Base-by-base conservation (phyloP, 2,888 invertebrate species). In the Pristionchus arcanus region DNA sequence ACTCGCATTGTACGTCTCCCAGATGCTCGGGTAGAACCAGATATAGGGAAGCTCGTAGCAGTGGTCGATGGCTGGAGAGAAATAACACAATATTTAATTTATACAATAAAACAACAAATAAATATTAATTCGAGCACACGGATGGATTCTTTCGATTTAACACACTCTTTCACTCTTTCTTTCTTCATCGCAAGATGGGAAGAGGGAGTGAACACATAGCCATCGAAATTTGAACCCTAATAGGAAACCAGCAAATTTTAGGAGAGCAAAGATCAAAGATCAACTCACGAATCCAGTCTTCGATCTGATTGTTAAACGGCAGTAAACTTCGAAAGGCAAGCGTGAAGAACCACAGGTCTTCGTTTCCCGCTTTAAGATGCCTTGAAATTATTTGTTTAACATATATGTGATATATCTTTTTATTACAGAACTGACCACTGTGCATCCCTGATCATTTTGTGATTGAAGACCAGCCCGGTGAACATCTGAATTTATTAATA, bases 221-320 rank as follows among this genome's bases (percentile, higher is more conserved):
- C 13, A 49, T 49, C n/a, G n/a, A n/a, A n/a, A n/a, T n/a, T n/a
- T n/a, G n/a, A n/a, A n/a, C n/a, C 42, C 4, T 49, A 49, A 49
- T 49, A 49, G 42, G 42, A 49, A 49, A 49, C 9, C 42, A 49
- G 42, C 42, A 49, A 9, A 49, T 49, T 49, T 49, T 49, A 13
- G 42, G 9, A 28, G 74, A 34, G 2, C 31, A 34, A 83, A 83
- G 53, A 83, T 81, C 53, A 83, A 83, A 83, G n/a, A 53, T 53
- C 9, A 83, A 85, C 84, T 28, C 31, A 85, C 84, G 84, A 49
- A 59, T 85, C 84, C 84, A 85, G 59, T 59, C 84, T 5, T 85
- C 59, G 7, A 59, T 15, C 25, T 34, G 4, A 19, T 9, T 11
- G 19, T 59, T 31, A 16, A 37, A 28, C 2, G 84, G 25, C 4